Conservation (phyloP, 1,140 invertebrate genomes). For the Pantala flavescens region DNA sequence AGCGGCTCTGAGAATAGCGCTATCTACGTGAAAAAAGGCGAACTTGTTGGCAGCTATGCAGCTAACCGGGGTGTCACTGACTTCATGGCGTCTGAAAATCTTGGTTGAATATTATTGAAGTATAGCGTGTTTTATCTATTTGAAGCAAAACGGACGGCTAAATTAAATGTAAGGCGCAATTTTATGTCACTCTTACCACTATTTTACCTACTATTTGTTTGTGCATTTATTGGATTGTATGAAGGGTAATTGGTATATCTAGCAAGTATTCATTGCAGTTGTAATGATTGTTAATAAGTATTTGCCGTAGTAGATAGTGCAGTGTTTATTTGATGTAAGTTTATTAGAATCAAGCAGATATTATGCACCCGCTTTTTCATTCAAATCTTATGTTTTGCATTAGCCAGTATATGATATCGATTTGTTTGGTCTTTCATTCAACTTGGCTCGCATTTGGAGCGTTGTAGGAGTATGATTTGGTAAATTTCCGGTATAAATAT, state of each 20-base stretch:
- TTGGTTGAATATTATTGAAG: not conserved
- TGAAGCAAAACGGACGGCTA: not conserved
- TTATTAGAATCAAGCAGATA: no score
- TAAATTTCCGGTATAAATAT: not conserved
- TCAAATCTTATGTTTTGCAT: no score
- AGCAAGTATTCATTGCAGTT: not conserved
- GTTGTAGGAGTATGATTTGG: not conserved
- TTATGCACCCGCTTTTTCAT: no score
- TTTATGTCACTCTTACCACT: not conserved
- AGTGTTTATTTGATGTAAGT: not conserved
- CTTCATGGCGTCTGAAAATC: not conserved
- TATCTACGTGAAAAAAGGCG: not conserved
- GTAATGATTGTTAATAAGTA: not conserved
- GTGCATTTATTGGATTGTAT: not conserved
- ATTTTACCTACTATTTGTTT: not conserved
- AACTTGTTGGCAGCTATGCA: not conserved
- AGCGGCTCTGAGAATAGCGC: not conserved
- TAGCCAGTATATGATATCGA: no score
- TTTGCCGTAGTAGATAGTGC: not conserved
- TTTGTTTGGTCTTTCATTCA: no score
- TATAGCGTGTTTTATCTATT: not conserved
- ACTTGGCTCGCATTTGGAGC: no score
- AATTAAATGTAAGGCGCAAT: conserved; percentile 8
- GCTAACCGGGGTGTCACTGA: conserved; percentile 2
- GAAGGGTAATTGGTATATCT: not conserved